These are phyloP conservation scores for Diadema setosum DNA, from an alignment of 35 echinoderm and acorn worm species.

Conservation along the genomic window DNA sequence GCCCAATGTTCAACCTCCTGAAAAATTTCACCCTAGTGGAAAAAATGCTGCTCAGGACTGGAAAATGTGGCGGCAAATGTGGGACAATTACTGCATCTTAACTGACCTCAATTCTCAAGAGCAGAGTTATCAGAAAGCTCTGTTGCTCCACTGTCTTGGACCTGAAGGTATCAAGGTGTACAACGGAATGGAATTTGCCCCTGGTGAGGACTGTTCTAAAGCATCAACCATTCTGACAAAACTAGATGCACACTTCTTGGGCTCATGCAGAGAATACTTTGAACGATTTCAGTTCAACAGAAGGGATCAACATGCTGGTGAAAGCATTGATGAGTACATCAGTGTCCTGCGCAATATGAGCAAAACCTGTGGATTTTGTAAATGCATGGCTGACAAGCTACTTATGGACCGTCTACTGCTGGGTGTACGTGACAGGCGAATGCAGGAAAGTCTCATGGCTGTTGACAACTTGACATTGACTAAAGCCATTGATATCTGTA, in stretches of 20 bases:
- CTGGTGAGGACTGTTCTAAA: background rate
- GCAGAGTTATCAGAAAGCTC: conserved; percentile 1
- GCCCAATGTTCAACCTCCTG: background rate
- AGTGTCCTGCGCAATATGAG: background rate
- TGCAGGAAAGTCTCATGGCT: conserved; percentile 7
- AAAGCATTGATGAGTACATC: conserved; percentile 23
- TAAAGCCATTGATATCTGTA: conserved; percentile 23
- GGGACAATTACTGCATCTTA: conserved; percentile 29
- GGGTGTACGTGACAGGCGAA: background rate
- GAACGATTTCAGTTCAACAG: conserved; percentile 38
- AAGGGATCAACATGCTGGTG: background rate
- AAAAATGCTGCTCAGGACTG: conserved; percentile 26
- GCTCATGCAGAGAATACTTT: background rate
- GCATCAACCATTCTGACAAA: background rate
- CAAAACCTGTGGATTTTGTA: conserved; percentile 24
- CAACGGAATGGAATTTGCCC: conserved; percentile 3
- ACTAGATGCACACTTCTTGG: conserved; percentile 9
- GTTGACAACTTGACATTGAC: background rate
- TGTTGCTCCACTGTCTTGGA: conserved; percentile 22
- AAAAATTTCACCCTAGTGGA: background rate
- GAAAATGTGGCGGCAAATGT: conserved; percentile 41
- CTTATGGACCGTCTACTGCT: conserved; percentile 7
- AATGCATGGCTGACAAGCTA: background rate
- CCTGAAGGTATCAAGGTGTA: background rate
- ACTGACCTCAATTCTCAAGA: conserved; percentile 5